Conservation (phyloP, 2,888 invertebrate genomes). For the Rambutsinella grinnellia region DNA sequence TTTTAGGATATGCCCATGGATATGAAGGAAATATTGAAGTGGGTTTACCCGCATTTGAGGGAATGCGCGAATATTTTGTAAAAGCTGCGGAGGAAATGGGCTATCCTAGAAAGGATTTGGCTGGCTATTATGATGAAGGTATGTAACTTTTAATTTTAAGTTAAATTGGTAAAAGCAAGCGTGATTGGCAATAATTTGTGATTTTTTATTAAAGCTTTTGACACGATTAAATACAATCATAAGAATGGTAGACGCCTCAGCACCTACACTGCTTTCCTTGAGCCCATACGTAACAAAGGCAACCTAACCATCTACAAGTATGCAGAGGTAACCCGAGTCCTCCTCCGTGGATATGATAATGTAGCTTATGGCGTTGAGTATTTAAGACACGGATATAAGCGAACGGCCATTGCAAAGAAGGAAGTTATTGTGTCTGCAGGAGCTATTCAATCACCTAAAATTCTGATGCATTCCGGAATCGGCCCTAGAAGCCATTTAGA, state of each 20-base stretch:
- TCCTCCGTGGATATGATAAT: slow-evolving; percentile 49
- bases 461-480: slow-evolving; percentile 60
- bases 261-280: slow-evolving; percentile 57
- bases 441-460: slow-evolving; percentile 51
- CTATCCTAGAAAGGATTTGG: slow-evolving; percentile 43
- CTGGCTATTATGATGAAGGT: slow-evolving; percentile 51
- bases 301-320: slow-evolving; percentile 58
- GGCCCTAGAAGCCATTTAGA: slow-evolving; percentile 55
- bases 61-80: slow-evolving; percentile 53
- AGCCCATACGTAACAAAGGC: slow-evolving; percentile 34
- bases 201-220: slow-evolving; percentile 47
- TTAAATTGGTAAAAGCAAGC: not conserved
- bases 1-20: slow-evolving; percentile 49
- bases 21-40: slow-evolving; percentile 51
- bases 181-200: not conserved
- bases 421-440: slow-evolving; percentile 63
- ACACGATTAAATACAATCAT: slow-evolving; percentile 43
- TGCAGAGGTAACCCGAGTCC: slow-evolving; percentile 54
- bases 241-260: slow-evolving; percentile 56
- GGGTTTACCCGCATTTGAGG: slow-evolving; percentile 37
- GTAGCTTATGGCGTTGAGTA: slow-evolving; percentile 63
- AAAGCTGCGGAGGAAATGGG: slow-evolving; percentile 50
- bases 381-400: slow-evolving; percentile 55
- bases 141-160: not conserved
- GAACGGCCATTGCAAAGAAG: slow-evolving; percentile 53